phyloP scores from a whole-genome alignment of 2,113 vertebrate genomes.

The Hydrolagus affinis region DNA sequence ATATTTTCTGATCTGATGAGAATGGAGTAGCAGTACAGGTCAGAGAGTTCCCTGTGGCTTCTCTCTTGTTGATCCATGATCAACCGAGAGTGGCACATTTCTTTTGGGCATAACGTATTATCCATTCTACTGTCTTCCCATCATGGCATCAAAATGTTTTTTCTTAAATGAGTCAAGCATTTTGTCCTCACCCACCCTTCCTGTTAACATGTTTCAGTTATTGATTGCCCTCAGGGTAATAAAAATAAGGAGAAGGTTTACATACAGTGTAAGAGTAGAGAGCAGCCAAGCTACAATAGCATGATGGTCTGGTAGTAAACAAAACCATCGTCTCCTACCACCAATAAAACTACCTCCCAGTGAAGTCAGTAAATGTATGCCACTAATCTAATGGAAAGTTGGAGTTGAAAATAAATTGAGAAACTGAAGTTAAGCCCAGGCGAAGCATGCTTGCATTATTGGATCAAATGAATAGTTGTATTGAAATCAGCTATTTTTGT shows the following conservation, averaged over 20 bases:
- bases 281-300: too few species aligned
- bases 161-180: too few species aligned
- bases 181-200: too few species aligned
- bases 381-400: not conserved
- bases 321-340: too few species aligned
- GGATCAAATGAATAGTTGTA: not conserved
- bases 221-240: too few species aligned
- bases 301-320: too few species aligned
- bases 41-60: not conserved
- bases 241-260: too few species aligned
- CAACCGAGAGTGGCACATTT: not conserved
- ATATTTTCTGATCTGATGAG: not conserved
- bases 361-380: not conserved
- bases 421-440: not conserved
- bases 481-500: not conserved
- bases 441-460: not conserved
- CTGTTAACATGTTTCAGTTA: too few species aligned
- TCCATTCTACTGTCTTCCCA: too few species aligned
- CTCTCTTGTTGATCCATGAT: not conserved
- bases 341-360: not conserved
- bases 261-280: too few species aligned
- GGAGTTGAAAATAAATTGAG: not conserved
- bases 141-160: too few species aligned
- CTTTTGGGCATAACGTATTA: not conserved
- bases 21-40: not conserved